Evolutionary conservation across 2,888 invertebrate species (phyloP).

Genomic region (Nudaria mundana): DNA sequence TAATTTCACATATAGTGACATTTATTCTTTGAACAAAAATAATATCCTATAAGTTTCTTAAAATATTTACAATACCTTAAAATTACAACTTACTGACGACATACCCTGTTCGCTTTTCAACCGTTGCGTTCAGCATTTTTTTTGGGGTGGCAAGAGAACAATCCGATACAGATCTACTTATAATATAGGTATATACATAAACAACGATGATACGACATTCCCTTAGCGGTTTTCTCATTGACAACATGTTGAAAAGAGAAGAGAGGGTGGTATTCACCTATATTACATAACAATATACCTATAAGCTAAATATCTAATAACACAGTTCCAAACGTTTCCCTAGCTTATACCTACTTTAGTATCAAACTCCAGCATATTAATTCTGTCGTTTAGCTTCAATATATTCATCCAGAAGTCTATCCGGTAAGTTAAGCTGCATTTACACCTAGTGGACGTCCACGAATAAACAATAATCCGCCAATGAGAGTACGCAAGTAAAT

Average conservation of each 20-base stretch:
- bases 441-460: no score
- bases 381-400: slow-evolving; percentile 22
- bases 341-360: slow-evolving; percentile 35
- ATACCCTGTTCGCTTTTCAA: slow-evolving; percentile 80
- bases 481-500: no score
- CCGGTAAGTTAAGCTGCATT: no score
- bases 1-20: slow-evolving; percentile 60
- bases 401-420: background rate
- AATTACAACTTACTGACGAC: slow-evolving; percentile 68
- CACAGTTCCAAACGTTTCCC: slow-evolving; percentile 68
- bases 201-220: slow-evolving; percentile 20
- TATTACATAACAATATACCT: slow-evolving; percentile 40
- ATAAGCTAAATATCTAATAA: slow-evolving; percentile 68
- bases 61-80: slow-evolving; percentile 77
- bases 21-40: slow-evolving; percentile 80
- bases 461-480: no score
- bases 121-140: slow-evolving; percentile 60
- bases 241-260: slow-evolving; percentile 80
- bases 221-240: slow-evolving; percentile 36
- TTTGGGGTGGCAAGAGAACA: slow-evolving; percentile 57
- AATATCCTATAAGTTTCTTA: slow-evolving; percentile 70
- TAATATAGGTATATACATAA: slow-evolving; percentile 18
- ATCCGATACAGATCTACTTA: slow-evolving; percentile 27
- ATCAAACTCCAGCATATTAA: slow-evolving; percentile 21
- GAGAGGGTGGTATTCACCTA: slow-evolving; percentile 54